Evolutionary conservation across 2,797 vertebrate genomes (phyloP).

Genomic region (Rhabdophis nuchalis): DNA sequence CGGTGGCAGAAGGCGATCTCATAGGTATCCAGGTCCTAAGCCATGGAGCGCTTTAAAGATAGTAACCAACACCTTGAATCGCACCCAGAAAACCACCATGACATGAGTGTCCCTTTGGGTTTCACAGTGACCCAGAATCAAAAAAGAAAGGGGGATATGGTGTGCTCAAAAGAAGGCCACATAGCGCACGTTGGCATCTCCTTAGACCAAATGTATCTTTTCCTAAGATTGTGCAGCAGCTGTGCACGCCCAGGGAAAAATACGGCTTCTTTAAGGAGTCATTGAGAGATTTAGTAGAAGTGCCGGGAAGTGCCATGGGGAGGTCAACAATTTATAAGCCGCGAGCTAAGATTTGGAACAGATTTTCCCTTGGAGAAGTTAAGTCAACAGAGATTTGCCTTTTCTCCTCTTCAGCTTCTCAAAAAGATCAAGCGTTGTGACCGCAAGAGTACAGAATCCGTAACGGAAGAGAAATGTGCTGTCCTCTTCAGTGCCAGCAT

Average conservation of each 20-base stretch:
- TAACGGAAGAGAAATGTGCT: constrained; percentile 97
- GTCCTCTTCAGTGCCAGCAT: constrained; percentile 86
- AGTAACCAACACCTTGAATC: no score
- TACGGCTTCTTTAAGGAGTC: neutral
- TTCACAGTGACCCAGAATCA: neutral
- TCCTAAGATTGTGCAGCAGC: neutral
- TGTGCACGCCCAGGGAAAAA: neutral
- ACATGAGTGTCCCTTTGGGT: neutral
- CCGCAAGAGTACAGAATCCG: constrained; percentile 91
- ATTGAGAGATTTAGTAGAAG: neutral
- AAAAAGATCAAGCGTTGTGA: constrained; percentile 96
- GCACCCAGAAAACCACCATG: no score
- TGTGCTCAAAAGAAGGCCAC: neutral
- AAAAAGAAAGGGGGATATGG: neutral
- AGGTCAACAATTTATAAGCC: neutral
- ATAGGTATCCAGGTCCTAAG: no score
- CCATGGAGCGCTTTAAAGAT: no score
- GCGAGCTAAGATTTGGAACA: neutral
- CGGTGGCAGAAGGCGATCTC: no score
- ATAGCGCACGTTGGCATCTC: neutral
- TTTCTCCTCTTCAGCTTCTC: constrained; percentile 77
- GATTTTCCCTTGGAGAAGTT: neutral
- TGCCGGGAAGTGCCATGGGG: no score
- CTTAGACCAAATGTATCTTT: neutral
- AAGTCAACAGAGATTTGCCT: neutral